These are phyloP conservation scores for Phacellophora camtschatica DNA, from an alignment of 30 jellyfish, hydroid and myxozoan genomes.

Conservation along the genomic window DNA sequence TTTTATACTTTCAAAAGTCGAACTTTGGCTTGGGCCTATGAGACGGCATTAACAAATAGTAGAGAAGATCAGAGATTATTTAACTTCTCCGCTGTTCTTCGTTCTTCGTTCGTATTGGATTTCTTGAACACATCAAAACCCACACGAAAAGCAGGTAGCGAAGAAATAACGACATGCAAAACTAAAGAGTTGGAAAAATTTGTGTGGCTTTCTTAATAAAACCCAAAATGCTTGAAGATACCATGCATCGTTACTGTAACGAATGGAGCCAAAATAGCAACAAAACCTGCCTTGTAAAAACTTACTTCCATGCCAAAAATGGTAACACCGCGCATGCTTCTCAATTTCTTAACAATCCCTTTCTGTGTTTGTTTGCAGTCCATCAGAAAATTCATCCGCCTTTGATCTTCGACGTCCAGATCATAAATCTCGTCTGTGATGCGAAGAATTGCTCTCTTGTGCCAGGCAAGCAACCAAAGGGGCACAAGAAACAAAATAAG, in stretches of 20 bases:
- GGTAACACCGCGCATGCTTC: slow-evolving; percentile 51
- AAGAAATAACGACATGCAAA: too few species aligned
- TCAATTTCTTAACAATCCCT: not conserved
- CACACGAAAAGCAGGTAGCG: too few species aligned
- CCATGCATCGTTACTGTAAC: slow-evolving; percentile 31
- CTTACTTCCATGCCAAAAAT: slow-evolving; percentile 57
- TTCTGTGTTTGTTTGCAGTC: not conserved
- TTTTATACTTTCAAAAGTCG: too few species aligned
- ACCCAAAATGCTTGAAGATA: slow-evolving; percentile 28
- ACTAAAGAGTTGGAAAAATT: too few species aligned
- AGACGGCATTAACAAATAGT: too few species aligned
- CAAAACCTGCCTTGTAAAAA: slow-evolving; percentile 49
- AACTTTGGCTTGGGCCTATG: too few species aligned
- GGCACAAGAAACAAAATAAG: slow-evolving; percentile 37
- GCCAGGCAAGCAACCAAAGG: slow-evolving; percentile 60
- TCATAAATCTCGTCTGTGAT: slow-evolving; percentile 41
- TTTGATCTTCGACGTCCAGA: slow-evolving; percentile 58
- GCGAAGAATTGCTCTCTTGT: slow-evolving; percentile 42
- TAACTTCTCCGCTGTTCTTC: too few species aligned
- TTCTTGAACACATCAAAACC: too few species aligned
- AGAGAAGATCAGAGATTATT: too few species aligned
- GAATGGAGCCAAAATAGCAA: slow-evolving; percentile 45
- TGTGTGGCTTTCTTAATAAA: slow-evolving; percentile 1
- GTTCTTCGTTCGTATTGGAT: too few species aligned
- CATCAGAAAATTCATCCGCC: slow-evolving; percentile 23